These are phyloP conservation scores for Amphipoea lucens DNA, from an alignment of 2,888 invertebrate genomes.

Conservation along the genomic window DNA sequence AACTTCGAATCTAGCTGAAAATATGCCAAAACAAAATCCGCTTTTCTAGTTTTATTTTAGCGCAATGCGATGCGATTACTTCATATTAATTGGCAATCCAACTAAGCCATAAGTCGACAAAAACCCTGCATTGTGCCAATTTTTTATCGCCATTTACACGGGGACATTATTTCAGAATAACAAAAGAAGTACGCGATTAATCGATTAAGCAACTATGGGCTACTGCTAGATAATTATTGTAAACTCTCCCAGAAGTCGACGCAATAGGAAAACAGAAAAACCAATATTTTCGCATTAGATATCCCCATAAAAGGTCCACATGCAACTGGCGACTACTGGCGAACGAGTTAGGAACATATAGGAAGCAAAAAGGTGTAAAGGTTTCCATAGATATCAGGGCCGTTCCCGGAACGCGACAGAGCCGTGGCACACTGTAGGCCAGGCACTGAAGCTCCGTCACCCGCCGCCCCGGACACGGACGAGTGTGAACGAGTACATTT, in stretches of 20 bases:
- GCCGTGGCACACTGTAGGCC: neutral
- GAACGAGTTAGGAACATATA: neutral
- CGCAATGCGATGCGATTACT: constrained; percentile 10
- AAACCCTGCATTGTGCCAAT: neutral
- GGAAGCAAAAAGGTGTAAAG: neutral
- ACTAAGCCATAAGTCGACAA: neutral
- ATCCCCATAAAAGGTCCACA: no score
- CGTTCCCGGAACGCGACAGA: neutral
- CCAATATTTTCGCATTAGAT: neutral
- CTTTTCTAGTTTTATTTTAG: neutral
- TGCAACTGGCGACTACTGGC: neutral
- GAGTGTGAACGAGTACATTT: neutral
- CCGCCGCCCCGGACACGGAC: neutral
- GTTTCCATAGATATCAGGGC: neutral
- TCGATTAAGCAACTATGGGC: neutral
- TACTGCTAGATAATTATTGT: neutral
- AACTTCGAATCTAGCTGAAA: neutral
- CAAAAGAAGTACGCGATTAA: neutral
- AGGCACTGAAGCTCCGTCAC: neutral
- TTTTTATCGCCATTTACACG: neutral
- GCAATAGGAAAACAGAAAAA: neutral
- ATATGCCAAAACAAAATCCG: neutral
- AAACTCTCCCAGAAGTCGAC: neutral
- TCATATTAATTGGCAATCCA: constrained; percentile 1
- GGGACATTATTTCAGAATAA: neutral